These are phyloP conservation scores for Lacerta bilineata DNA, from an alignment of 2,797 vertebrate genomes.

Conservation along the genomic window DNA sequence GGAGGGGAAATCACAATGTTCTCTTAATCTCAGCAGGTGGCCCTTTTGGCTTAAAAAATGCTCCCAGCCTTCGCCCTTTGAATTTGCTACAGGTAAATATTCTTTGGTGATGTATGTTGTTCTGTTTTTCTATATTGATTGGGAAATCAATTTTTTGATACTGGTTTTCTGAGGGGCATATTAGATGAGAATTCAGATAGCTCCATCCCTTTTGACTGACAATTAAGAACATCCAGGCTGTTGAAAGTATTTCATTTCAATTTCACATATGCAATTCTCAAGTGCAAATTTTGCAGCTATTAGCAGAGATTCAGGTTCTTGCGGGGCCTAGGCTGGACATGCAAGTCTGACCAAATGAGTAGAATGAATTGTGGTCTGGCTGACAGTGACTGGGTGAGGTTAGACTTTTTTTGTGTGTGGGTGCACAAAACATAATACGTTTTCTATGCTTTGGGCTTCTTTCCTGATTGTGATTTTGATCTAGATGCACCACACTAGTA, in stretches of 20 bases:
- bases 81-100: slow-evolving; percentile 94
- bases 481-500: background rate
- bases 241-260: background rate
- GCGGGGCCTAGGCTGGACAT: background rate
- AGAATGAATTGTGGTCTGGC: slow-evolving; percentile 1
- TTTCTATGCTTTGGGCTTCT: background rate
- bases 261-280: background rate
- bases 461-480: background rate
- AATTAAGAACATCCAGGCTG: slow-evolving; percentile 12
- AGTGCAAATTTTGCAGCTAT: background rate
- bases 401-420: background rate
- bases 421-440: background rate
- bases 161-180: background rate
- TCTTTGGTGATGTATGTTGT: slow-evolving; percentile 50
- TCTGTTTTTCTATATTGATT: slow-evolving; percentile 42
- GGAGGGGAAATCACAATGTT: background rate
- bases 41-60: slow-evolving; percentile 93
- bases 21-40: slow-evolving; percentile 81
- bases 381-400: background rate
- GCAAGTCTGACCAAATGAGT: background rate
- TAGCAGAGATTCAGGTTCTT: background rate
- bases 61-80: slow-evolving; percentile 90
- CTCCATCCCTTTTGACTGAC: slow-evolving; percentile 27
- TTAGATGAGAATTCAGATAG: background rate
- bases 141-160: background rate